Percentiles rank a stretch among this genome's conserved stretches.
phyloP scores from a whole-genome alignment of 1,140 invertebrate genomes.

The Drosophila orosa region DNA sequence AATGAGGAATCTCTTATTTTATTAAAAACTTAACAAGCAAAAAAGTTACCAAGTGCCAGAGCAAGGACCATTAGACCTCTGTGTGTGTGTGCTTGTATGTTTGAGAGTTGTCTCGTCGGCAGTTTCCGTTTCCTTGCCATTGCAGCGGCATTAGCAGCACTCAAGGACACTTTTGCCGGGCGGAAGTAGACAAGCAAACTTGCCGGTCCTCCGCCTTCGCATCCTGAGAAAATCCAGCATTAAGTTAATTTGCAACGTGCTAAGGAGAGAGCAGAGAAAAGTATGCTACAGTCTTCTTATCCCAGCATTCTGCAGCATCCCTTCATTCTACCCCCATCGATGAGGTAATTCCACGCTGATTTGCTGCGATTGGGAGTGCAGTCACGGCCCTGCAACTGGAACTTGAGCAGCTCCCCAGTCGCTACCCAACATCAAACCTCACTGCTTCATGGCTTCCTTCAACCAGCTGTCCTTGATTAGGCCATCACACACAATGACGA shows the following conservation, averaged over 20 bases:
- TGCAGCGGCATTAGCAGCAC: slow-evolving; percentile 72
- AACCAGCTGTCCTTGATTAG: slow-evolving; percentile 59
- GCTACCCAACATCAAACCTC: neutral
- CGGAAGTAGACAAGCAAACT: slow-evolving; percentile 77
- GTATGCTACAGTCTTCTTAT: slow-evolving; percentile 24
- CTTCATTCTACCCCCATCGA: slow-evolving; percentile 46
- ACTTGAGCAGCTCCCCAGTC: neutral
- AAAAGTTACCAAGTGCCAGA: slow-evolving; percentile 73
- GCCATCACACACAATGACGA: slow-evolving; percentile 61
- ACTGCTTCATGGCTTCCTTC: slow-evolving; percentile 1
- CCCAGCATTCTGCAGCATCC: neutral
- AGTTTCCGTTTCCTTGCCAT: slow-evolving; percentile 63
- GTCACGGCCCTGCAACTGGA: slow-evolving; percentile 47
- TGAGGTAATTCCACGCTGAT: slow-evolving; percentile 75
- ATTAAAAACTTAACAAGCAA: slow-evolving; percentile 69
- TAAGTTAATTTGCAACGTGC: slow-evolving; percentile 81
- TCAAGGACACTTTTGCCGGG: slow-evolving; percentile 77
- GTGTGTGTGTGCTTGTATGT: slow-evolving; percentile 60
- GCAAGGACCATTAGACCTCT: slow-evolving; percentile 65
- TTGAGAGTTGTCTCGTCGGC: slow-evolving; percentile 67
- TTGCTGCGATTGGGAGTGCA: slow-evolving; percentile 71
- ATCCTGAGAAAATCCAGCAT: slow-evolving; percentile 57
- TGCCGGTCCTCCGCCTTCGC: slow-evolving; percentile 16
- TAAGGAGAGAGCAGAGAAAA: slow-evolving; percentile 26
- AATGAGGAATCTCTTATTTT: slow-evolving; percentile 71